Evolutionary conservation across 1,140 invertebrate species (phyloP).

Genomic region (Drosophila yakuba): DNA sequence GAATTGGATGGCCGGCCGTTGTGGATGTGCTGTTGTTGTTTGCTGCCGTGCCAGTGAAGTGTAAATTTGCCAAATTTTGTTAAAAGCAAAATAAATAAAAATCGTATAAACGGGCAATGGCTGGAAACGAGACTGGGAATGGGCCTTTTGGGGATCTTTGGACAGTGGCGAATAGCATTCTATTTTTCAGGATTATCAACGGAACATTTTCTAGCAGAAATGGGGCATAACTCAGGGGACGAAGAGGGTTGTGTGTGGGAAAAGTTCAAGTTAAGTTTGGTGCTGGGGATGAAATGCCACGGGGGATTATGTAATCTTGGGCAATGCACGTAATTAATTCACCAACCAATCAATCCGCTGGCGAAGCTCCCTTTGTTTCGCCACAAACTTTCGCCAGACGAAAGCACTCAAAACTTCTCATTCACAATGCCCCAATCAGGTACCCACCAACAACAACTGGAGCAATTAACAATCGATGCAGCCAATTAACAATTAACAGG

Average conservation of each 20-base stretch:
- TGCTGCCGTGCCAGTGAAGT: constrained; percentile 51
- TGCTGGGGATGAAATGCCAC: constrained; percentile 14
- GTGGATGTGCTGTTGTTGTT: constrained; percentile 27
- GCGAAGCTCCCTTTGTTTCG: constrained; percentile 60
- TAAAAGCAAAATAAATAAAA: constrained; percentile 73
- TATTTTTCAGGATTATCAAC: constrained; percentile 54
- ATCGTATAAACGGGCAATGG: constrained; percentile 34
- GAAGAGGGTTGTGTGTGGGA: neutral
- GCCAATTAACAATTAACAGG: constrained; percentile 78
- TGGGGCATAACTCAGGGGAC: constrained; percentile 25
- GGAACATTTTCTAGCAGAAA: constrained; percentile 47
- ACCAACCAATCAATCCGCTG: constrained; percentile 44
- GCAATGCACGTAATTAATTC: constrained; percentile 51
- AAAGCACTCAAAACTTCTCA: constrained; percentile 70
- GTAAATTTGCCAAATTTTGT: constrained; percentile 80
- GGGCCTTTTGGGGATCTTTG: constrained; percentile 11
- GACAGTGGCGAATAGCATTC: constrained; percentile 5
- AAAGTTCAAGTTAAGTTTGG: constrained; percentile 11
- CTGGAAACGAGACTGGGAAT: constrained; percentile 39
- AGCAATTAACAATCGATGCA: constrained; percentile 78
- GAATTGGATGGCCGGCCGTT: constrained; percentile 1
- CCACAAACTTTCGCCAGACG: constrained; percentile 69
- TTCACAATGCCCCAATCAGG: constrained; percentile 51
- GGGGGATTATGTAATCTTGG: constrained; percentile 48
- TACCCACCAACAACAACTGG: constrained; percentile 36